phyloP scores from a whole-genome alignment of 2,113 vertebrate genomes.

The Pagrus major region DNA sequence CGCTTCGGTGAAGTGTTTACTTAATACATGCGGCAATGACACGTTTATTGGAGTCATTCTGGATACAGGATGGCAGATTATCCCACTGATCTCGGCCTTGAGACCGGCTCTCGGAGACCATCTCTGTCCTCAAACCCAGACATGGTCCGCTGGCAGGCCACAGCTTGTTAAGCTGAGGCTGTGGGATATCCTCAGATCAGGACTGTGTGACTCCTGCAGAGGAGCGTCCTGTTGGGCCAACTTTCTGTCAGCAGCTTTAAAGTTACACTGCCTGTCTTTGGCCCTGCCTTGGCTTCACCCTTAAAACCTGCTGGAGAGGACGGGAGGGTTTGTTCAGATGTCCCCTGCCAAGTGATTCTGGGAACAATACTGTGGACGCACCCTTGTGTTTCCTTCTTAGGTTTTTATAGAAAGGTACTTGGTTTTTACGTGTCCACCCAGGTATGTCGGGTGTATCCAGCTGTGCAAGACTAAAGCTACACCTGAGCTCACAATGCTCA shows the following conservation, averaged over 20 bases:
- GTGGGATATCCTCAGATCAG: slow-evolving; percentile 25
- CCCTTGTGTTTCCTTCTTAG: slow-evolving; percentile 1
- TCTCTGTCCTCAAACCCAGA: slow-evolving; percentile 35
- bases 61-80: slow-evolving; percentile 22
- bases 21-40: slow-evolving; percentile 12
- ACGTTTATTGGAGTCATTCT: slow-evolving; percentile 45
- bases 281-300: slow-evolving; percentile 18
- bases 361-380: slow-evolving; percentile 4
- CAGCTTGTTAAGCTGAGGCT: slow-evolving; percentile 39
- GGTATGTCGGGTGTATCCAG: neutral
- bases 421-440: slow-evolving; percentile 3
- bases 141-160: slow-evolving; percentile 28
- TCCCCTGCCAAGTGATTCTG: neutral
- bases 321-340: neutral
- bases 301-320: slow-evolving; percentile 23
- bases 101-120: slow-evolving; percentile 44
- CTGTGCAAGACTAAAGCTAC: neutral
- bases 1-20: neutral
- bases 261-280: slow-evolving; percentile 35
- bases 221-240: slow-evolving; percentile 37
- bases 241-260: slow-evolving; percentile 61
- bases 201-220: slow-evolving; percentile 41
- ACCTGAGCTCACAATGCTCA: slow-evolving; percentile 35
- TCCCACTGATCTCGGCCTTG: slow-evolving; percentile 41
- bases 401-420: slow-evolving; percentile 2